phyloP scores from a whole-genome alignment of 2,888 invertebrate species.

The Idaea straminata region DNA sequence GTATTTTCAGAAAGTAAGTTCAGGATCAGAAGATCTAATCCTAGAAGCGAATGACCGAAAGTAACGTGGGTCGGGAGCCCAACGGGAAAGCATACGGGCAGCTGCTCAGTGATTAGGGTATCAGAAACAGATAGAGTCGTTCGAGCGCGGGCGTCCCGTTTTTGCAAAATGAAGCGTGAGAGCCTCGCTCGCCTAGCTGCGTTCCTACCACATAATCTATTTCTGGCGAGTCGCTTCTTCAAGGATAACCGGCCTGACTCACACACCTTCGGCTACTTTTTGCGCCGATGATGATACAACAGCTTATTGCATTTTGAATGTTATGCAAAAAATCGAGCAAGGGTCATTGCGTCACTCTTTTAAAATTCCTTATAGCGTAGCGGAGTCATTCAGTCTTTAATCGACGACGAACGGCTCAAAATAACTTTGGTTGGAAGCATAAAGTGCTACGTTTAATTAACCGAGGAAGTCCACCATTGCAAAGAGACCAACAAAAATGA shows the following conservation, averaged over 20 bases:
- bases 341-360: conserved; percentile 65
- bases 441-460: not conserved
- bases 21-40: conserved; percentile 12
- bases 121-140: not conserved
- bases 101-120: conserved; percentile 6
- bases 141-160: conserved; percentile 10
- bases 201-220: conserved; percentile 20
- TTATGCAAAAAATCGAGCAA: conserved; percentile 54
- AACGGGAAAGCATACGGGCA: conserved; percentile 6
- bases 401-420: conserved; percentile 20
- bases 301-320: conserved; percentile 51
- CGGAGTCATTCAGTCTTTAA: conserved; percentile 43
- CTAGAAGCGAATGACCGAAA: conserved; percentile 15
- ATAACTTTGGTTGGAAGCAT: too few relatives aligned
- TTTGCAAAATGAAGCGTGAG: conserved; percentile 9
- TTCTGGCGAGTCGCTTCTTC: conserved; percentile 23
- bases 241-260: conserved; percentile 46
- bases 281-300: conserved; percentile 50
- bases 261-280: conserved; percentile 31
- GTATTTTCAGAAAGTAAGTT: conserved; percentile 3
- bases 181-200: conserved; percentile 21
- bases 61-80: conserved; percentile 14
- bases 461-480: not conserved
- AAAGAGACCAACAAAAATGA: not conserved
- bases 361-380: conserved; percentile 46